A percentile compares a stretch with the other conserved stretches of the same genome.
Evolutionary conservation across 2,888 invertebrate genomes (phyloP).

Genomic region (Heliconius hortense): DNA sequence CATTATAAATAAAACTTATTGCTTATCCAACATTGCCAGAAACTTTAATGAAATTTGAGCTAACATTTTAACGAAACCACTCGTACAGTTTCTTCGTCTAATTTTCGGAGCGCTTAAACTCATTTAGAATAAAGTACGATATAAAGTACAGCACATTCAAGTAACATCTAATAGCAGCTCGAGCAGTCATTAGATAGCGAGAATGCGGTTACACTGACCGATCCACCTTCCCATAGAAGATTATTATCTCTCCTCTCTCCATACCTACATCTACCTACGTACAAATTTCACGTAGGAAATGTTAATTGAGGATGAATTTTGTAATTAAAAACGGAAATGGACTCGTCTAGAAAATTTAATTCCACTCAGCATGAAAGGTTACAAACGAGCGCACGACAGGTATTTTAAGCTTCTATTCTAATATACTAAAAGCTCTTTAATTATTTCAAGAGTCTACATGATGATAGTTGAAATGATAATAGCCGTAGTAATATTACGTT

Average conservation of each 20-base stretch:
- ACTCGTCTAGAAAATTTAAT: constrained; percentile 9
- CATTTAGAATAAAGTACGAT: constrained; percentile 22
- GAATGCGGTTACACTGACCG: constrained; percentile 31
- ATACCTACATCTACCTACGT: constrained; percentile 7
- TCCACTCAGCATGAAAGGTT: constrained; percentile 4
- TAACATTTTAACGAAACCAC: constrained; percentile 13
- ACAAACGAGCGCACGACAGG: constrained; percentile 12
- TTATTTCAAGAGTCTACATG: constrained; percentile 5
- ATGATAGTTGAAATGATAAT: constrained; percentile 2
- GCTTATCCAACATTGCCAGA: neutral
- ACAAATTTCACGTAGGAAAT: constrained; percentile 11
- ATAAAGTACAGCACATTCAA: constrained; percentile 23
- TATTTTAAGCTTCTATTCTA: constrained; percentile 6
- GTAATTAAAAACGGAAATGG: constrained; percentile 21
- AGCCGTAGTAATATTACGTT: neutral
- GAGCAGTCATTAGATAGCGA: constrained; percentile 36
- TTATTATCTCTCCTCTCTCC: constrained; percentile 13
- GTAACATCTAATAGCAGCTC: constrained; percentile 28
- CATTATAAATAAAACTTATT: neutral
- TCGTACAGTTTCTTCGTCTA: constrained; percentile 9
- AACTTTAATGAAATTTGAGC: constrained; percentile 17
- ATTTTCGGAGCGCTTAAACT: constrained; percentile 22
- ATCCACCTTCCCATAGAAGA: constrained; percentile 16
- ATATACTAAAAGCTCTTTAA: constrained; percentile 16
- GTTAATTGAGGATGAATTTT: constrained; percentile 5